Conservation (phyloP, 2,113 vertebrate species). For the Nesoenas mayeri region DNA sequence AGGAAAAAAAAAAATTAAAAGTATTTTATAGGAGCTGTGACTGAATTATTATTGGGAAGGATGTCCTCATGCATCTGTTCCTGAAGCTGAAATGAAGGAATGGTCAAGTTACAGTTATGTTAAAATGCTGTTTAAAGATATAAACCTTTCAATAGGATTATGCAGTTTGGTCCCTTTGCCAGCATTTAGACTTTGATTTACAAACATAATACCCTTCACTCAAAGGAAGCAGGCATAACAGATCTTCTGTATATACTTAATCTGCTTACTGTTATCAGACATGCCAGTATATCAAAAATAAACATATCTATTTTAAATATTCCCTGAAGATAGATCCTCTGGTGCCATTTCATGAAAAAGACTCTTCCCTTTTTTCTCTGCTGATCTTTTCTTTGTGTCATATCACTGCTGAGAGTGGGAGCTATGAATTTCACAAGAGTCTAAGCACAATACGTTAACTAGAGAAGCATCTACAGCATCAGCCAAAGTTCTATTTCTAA, state of each 20-base stretch:
- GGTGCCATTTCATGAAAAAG: constrained; percentile 32
- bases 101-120: neutral
- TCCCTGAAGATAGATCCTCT: constrained; percentile 11
- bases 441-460: neutral
- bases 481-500: neutral
- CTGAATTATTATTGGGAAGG: neutral
- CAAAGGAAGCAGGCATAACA: constrained; percentile 44
- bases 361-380: neutral
- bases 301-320: constrained; percentile 52
- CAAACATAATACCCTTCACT: constrained; percentile 57
- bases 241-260: constrained; percentile 43
- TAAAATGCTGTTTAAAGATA: constrained; percentile 22
- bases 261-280: constrained; percentile 59
- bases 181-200: constrained; percentile 53
- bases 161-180: neutral
- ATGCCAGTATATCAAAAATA: neutral
- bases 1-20: neutral
- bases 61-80: neutral
- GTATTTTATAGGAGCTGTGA: neutral
- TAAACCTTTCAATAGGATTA: constrained; percentile 31
- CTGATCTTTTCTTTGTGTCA: neutral
- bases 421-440: neutral
- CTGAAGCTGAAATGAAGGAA: neutral
- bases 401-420: neutral
- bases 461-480: neutral